Evolutionary conservation across 2,888 invertebrate species (phyloP).

Genomic region (Pollenia angustigena): DNA sequence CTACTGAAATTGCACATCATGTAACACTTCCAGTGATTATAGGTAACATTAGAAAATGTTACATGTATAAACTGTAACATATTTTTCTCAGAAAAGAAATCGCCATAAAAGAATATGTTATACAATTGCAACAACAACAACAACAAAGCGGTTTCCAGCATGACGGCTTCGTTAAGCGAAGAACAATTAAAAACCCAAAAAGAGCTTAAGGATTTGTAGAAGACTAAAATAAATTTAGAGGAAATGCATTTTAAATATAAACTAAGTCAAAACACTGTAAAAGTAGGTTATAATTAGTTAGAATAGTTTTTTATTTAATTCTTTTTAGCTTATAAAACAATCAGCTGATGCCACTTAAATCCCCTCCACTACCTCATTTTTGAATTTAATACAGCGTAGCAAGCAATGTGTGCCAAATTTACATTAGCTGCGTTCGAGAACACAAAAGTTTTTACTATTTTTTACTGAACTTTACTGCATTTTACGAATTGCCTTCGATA

Average conservation of each 20-base stretch:
- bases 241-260: conserved; percentile 75
- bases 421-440: too few species aligned
- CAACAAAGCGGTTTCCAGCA: conserved; percentile 27
- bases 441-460: too few species aligned
- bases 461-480: too few species aligned
- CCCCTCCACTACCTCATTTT: conserved; percentile 78
- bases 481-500: too few species aligned
- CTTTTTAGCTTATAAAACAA: conserved; percentile 80
- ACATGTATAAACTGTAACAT: too few species aligned
- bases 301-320: background rate
- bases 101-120: conserved; percentile 30
- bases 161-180: conserved; percentile 63
- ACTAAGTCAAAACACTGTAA: conserved; percentile 75
- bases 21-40: too few species aligned
- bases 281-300: conserved; percentile 70
- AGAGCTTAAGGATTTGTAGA: conserved; percentile 77
- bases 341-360: conserved; percentile 79
- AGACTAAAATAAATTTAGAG: conserved; percentile 68
- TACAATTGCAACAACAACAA: conserved; percentile 42
- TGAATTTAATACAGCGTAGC: conserved; percentile 82
- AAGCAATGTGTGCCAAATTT: conserved; percentile 82
- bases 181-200: conserved; percentile 70
- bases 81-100: too few species aligned
- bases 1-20: too few species aligned
- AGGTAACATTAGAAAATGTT: too few species aligned